These are phyloP conservation scores for Bambusicola thoracicus DNA, from an alignment of 2,113 vertebrate genomes.

Conservation along the genomic window DNA sequence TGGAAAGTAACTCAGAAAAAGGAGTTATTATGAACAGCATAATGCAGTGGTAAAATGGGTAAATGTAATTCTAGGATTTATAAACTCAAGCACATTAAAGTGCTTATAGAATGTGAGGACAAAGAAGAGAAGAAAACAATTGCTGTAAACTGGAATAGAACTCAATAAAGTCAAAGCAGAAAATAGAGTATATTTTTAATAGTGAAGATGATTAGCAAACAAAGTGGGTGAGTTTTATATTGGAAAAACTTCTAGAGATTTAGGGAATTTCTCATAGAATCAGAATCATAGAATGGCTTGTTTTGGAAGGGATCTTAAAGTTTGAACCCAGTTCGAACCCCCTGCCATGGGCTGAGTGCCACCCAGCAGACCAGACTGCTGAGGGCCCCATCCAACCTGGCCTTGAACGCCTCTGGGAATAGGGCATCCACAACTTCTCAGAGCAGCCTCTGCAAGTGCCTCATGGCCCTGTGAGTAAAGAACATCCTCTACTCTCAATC, in stretches of 20 bases:
- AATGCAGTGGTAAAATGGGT: neutral
- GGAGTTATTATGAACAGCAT: neutral
- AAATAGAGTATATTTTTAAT: neutral
- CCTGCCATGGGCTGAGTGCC: no score
- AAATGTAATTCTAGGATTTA: conserved; percentile 12
- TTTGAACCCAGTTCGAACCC: no score
- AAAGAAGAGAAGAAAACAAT: conserved; percentile 26
- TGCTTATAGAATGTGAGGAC: neutral
- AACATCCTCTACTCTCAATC: neutral
- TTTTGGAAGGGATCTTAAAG: neutral
- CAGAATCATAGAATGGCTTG: neutral
- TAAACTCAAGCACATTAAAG: neutral
- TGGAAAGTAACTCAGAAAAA: neutral
- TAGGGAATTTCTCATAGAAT: neutral
- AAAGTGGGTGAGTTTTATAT: neutral
- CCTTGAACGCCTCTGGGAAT: neutral
- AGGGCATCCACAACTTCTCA: neutral
- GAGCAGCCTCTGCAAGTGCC: neutral
- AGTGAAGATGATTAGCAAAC: neutral
- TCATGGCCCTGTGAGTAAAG: neutral
- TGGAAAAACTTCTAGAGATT: neutral
- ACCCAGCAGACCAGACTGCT: neutral
- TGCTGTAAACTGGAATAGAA: neutral
- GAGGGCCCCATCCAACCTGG: neutral
- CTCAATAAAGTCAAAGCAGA: neutral